A percentile compares a stretch with the other conserved stretches of the same genome.
phyloP scores from a whole-genome alignment of 2,797 vertebrate genomes.

The Ciconia nigra region DNA sequence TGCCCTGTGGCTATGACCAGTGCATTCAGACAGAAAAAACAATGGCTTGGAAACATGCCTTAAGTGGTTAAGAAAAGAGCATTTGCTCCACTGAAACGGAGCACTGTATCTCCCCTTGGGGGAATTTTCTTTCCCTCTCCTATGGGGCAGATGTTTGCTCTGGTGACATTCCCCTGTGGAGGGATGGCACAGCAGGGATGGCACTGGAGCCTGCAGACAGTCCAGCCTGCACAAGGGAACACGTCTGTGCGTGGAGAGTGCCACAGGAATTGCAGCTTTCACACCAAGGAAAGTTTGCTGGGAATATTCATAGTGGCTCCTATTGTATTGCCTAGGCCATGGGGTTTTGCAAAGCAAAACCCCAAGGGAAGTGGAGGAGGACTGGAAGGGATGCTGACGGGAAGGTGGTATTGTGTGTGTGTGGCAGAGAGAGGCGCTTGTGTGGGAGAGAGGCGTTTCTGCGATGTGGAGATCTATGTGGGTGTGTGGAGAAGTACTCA shows the following conservation, averaged over 20 bases:
- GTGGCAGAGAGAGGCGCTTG: fast-evolving
- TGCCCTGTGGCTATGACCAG: not conserved
- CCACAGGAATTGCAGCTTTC: not conserved
- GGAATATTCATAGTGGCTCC: not conserved
- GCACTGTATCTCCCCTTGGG: not conserved
- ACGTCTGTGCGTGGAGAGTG: fast-evolving
- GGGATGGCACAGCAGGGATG: not conserved
- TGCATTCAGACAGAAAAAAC: not conserved
- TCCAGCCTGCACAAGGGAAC: not conserved
- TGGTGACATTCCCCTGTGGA: not conserved
- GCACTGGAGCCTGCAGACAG: not conserved
- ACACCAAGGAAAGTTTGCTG: not conserved
- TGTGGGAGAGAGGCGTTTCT: not conserved
- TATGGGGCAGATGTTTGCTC: not conserved
- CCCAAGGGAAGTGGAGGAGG: not conserved
- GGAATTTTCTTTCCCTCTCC: not conserved
- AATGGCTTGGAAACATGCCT: not conserved
- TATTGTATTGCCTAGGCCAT: not conserved
- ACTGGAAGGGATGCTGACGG: not conserved
- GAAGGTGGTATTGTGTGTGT: not conserved
- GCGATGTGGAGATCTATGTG: fast-evolving
- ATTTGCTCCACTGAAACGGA: not conserved
- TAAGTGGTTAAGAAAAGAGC: not conserved
- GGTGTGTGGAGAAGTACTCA: not conserved
- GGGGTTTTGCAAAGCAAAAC: not conserved